A percentile compares a stretch with the other conserved stretches of the same genome.
Evolutionary conservation across 2,113 vertebrate species (phyloP).

Genomic region (Salvelinus namaycush): DNA sequence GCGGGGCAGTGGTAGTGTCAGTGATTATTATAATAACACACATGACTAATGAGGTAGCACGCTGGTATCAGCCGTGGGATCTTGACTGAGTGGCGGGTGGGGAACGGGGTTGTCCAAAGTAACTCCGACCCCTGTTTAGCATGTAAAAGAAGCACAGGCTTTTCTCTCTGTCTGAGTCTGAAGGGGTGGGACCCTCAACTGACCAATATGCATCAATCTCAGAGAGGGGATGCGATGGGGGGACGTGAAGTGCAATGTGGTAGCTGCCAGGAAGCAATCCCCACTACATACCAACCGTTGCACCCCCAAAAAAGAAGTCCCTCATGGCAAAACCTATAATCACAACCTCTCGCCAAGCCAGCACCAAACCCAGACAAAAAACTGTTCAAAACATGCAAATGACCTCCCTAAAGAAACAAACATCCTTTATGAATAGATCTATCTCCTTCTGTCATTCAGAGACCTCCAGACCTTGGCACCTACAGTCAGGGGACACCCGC

Average conservation of each 20-base stretch:
- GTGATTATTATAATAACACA: slow-evolving; percentile 56
- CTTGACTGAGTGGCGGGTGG: slow-evolving; percentile 39
- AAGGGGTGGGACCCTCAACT: slow-evolving; percentile 72
- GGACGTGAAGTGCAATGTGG: slow-evolving; percentile 48
- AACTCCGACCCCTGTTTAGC: slow-evolving; percentile 35
- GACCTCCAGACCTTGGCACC: no score
- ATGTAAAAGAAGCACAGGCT: slow-evolving; percentile 43
- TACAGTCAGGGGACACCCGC: not conserved
- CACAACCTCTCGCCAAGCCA: not conserved
- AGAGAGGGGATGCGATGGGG: slow-evolving; percentile 47
- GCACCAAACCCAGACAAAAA: not conserved
- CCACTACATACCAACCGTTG: slow-evolving; percentile 28
- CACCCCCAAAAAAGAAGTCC: slow-evolving; percentile 6
- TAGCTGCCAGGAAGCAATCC: not conserved
- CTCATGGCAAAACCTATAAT: slow-evolving; percentile 42
- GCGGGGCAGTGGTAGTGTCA: slow-evolving; percentile 42
- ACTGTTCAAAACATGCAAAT: not conserved
- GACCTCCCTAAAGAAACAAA: slow-evolving; percentile 1
- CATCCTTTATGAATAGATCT: not conserved
- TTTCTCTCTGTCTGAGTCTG: not conserved
- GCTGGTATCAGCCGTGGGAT: slow-evolving; percentile 39
- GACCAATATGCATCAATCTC: slow-evolving; percentile 83
- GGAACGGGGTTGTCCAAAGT: slow-evolving; percentile 32
- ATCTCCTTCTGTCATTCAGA: not conserved
- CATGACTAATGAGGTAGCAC: slow-evolving; percentile 36